phyloP scores from a whole-genome alignment of 1,140 invertebrate species.

The Tetranychus urticae region DNA sequence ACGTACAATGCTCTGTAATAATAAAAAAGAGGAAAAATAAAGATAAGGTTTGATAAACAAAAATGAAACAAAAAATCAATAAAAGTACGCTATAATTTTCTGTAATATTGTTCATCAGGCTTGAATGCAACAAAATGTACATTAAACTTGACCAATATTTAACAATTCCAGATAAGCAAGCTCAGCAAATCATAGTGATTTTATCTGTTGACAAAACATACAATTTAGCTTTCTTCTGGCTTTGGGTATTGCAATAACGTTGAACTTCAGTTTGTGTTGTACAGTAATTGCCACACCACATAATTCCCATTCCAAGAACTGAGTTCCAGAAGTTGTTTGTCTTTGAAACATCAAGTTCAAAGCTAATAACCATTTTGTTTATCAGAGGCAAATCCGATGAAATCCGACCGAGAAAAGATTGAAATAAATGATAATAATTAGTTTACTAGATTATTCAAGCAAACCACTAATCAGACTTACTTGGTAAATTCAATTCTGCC shows the following conservation, averaged over 20 bases:
- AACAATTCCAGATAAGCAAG: no score
- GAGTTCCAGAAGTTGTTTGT: slow-evolving; percentile 54
- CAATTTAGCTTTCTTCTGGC: slow-evolving; percentile 14
- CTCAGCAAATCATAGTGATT: no score
- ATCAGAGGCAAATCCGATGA: no score
- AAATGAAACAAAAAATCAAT: no score
- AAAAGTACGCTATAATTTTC: no score
- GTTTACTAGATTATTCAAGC: background rate
- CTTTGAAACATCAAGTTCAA: slow-evolving; percentile 45
- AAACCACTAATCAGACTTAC: slow-evolving; percentile 5
- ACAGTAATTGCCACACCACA: slow-evolving; percentile 15
- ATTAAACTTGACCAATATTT: no score
- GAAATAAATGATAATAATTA: background rate
- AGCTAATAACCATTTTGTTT: slow-evolving; percentile 20
- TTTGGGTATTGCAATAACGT: slow-evolving; percentile 17
- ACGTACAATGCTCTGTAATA: slow-evolving; percentile 9
- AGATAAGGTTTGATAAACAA: background rate
- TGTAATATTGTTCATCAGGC: no score
- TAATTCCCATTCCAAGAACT: slow-evolving; percentile 48
- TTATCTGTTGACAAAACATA: background rate
- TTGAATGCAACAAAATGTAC: no score
- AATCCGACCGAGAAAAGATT: no score
- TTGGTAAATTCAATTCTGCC: slow-evolving; percentile 15
- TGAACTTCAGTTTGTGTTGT: slow-evolving; percentile 20
- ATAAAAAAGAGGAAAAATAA: background rate